A percentile compares a stretch with the other conserved stretches of the same genome.
These are phyloP conservation scores for Choristoneura fumiferana DNA, from an alignment of 1,140 invertebrate genomes.

Conservation along the genomic window DNA sequence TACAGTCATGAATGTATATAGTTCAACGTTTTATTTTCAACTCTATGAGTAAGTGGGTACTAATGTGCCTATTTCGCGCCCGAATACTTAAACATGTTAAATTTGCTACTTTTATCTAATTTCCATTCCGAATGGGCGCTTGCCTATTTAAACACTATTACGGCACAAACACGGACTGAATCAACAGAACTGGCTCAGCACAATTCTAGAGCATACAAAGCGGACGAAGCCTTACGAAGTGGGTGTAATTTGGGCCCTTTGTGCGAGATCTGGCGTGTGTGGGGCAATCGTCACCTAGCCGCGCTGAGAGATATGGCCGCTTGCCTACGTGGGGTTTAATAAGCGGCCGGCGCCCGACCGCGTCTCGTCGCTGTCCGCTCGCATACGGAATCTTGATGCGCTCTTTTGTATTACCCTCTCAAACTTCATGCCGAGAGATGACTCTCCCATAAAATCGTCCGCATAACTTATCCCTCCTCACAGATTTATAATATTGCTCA, in stretches of 20 bases:
- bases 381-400: constrained; percentile 49
- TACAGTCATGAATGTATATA: neutral
- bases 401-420: constrained; percentile 42
- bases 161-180: constrained; percentile 19
- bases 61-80: too few species aligned
- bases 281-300: constrained; percentile 24
- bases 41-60: too few species aligned
- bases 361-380: constrained; percentile 24
- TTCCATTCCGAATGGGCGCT: neutral
- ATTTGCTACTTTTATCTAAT: too few species aligned
- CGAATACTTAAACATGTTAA: too few species aligned
- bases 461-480: constrained; percentile 47
- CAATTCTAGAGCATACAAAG: constrained; percentile 35
- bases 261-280: constrained; percentile 27
- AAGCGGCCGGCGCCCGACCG: constrained; percentile 28
- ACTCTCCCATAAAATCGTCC: constrained; percentile 47
- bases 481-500: constrained; percentile 43
- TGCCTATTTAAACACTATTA: constrained; percentile 15
- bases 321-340: constrained; percentile 47
- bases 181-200: constrained; percentile 36
- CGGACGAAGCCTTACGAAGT: constrained; percentile 29
- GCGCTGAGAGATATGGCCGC: neutral
- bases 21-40: too few species aligned
- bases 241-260: constrained; percentile 43
- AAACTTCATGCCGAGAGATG: constrained; percentile 41